Conservation (phyloP, 2,113 vertebrate species). For the Tiliqua scincoides region DNA sequence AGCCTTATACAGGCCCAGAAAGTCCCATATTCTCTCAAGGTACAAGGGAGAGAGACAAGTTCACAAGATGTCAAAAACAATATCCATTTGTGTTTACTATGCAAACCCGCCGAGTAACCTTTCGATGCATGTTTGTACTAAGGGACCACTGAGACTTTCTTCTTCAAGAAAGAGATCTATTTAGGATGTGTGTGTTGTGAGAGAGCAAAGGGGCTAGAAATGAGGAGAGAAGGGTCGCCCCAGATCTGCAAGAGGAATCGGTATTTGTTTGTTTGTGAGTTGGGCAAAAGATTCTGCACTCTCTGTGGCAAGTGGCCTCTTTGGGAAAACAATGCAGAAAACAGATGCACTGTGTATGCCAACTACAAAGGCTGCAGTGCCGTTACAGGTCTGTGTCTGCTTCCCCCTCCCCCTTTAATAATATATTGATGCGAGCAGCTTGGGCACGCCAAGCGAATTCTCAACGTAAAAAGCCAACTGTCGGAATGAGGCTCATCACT, state of each 20-base stretch:
- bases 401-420: constrained; percentile 75
- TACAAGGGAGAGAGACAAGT: constrained; percentile 83
- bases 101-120: constrained; percentile 76
- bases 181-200: constrained; percentile 22
- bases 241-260: constrained; percentile 7
- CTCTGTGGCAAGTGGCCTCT: constrained; percentile 8
- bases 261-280: not conserved
- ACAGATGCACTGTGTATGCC: not conserved
- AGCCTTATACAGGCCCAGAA: constrained; percentile 82
- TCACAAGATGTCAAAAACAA: constrained; percentile 89
- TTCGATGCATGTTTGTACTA: constrained; percentile 73
- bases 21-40: constrained; percentile 81
- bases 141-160: constrained; percentile 71
- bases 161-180: constrained; percentile 34
- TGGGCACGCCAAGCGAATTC: constrained; percentile 84
- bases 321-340: not conserved
- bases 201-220: not conserved
- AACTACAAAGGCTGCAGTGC: not conserved
- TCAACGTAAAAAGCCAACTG: constrained; percentile 85
- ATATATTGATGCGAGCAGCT: constrained; percentile 79
- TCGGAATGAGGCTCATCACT: constrained; percentile 83
- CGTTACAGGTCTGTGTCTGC: not conserved
- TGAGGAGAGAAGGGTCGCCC: not conserved
- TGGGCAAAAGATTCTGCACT: not conserved
- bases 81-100: constrained; percentile 84